Base-by-base conservation (phyloP, 1,140 invertebrate genomes). In the Eueides isabella region DNA sequence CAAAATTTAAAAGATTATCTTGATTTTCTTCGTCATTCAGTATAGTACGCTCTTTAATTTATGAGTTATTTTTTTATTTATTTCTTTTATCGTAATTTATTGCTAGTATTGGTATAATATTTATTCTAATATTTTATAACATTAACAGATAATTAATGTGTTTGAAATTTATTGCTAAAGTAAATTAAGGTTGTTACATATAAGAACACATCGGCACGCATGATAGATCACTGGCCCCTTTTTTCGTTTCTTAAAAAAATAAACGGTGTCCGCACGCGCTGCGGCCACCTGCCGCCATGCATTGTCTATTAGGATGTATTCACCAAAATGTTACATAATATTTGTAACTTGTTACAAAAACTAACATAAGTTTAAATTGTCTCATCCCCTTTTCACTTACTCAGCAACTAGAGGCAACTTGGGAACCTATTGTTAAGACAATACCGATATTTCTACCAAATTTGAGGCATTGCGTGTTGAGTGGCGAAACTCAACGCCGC, bases 161-260 rank as follows among this genome's bases (percentile, higher is more conserved):
- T 38, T 5, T 38, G 5, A 33, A 33, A 0, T 33, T 11, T 1
- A 33, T 33, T 38, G 4, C 16, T 38, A 38, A 5, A 38, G 1
- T 16, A 38, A 38, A 12, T 16, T 28, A 44, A 71, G 61, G 61
- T 61, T 61, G 69, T 63, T 71, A 71, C 33, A 62, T n/a, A 33
- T 11, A 19, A 65, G 38, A 44, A 41, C 38, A 26, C 19, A 55
- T 26, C 9, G 23, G 28, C 33, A 44, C 28, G 38, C 28, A 41
- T 41, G 61, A 61, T 41, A 38, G 69, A 71, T 38, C 69, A 41
- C 48, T 64, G 61, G 33, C 31, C 72, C 72, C 66, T 63, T 74
- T 55, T 55, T 71, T 44, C 4, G 61, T 71, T 64, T 71, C 61
- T 48, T 63, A 70, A 74, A 68, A 74, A 63, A 30, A 69, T 30